phyloP scores from a whole-genome alignment of 2,888 invertebrate genomes.

The Xestia rhomboidea region DNA sequence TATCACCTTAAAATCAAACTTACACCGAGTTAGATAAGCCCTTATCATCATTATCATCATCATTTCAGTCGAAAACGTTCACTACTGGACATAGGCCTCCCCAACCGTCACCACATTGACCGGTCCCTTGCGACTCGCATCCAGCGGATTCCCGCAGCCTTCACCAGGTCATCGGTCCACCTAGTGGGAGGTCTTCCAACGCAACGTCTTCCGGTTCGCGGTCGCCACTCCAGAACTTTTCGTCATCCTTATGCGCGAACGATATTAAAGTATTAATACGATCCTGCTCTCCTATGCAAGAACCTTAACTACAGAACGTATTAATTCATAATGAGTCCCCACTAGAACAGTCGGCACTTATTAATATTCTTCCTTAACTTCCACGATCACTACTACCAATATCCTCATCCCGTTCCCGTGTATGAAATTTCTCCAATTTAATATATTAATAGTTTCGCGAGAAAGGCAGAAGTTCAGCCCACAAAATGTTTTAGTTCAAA shows the following conservation, averaged over 20 bases:
- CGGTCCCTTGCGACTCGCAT: too few relatives aligned
- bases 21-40: too few relatives aligned
- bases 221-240: too few relatives aligned
- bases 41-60: too few relatives aligned
- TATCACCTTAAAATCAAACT: too few relatives aligned
- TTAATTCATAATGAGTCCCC: conserved; percentile 9
- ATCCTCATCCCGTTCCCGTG: background rate
- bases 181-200: too few relatives aligned
- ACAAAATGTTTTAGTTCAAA: conserved; percentile 65
- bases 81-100: too few relatives aligned
- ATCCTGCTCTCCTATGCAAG: background rate
- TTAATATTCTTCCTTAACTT: conserved; percentile 36
- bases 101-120: too few relatives aligned
- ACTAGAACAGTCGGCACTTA: conserved; percentile 5
- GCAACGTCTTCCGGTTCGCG: too few relatives aligned
- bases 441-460: conserved; percentile 55
- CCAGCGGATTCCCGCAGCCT: too few relatives aligned
- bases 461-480: conserved; percentile 52
- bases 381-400: conserved; percentile 37
- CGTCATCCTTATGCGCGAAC: background rate
- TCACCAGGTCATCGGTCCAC: too few relatives aligned
- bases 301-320: conserved; percentile 3
- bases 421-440: conserved; percentile 60
- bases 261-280: background rate
- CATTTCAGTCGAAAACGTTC: too few relatives aligned